Evolutionary conservation across 2,797 vertebrate genomes (phyloP).

Genomic region (Semaprochilodus insignis): DNA sequence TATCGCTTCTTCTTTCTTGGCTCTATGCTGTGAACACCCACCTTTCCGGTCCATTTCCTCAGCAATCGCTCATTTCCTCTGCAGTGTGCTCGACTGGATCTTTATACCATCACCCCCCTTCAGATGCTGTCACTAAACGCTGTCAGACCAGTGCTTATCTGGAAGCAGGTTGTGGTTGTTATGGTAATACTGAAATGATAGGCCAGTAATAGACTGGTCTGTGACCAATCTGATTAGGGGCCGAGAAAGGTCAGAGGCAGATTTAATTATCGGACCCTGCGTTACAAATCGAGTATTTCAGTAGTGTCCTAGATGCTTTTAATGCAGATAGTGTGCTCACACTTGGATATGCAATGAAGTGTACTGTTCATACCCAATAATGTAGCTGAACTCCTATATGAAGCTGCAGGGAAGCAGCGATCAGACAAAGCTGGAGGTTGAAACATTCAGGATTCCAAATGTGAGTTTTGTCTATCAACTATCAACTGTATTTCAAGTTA

Average conservation of each 20-base stretch:
- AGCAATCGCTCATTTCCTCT: slow-evolving; percentile 20
- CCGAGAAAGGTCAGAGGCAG: background rate
- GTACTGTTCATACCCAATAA: background rate
- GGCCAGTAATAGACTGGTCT: background rate
- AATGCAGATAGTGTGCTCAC: background rate
- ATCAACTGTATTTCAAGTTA: no score
- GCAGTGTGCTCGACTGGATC: slow-evolving; percentile 9
- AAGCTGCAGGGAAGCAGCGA: no score
- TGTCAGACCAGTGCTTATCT: slow-evolving; percentile 26
- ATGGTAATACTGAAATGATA: background rate
- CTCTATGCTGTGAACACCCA: slow-evolving; percentile 31
- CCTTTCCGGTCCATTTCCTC: slow-evolving; percentile 37
- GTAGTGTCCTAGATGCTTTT: background rate
- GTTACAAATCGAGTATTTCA: background rate
- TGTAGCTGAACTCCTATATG: no score
- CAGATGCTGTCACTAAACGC: slow-evolving; percentile 36
- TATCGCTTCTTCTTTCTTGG: slow-evolving; percentile 21
- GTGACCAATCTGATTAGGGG: background rate
- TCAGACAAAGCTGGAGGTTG: no score
- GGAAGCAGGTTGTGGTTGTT: slow-evolving; percentile 14
- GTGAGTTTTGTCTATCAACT: no score
- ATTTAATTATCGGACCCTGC: background rate
- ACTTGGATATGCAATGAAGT: background rate
- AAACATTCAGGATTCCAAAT: no score
- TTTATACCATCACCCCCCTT: slow-evolving; percentile 5